Evolutionary conservation across 1,140 invertebrate species (phyloP).

Genomic region (Cecropterus lyciades): DNA sequence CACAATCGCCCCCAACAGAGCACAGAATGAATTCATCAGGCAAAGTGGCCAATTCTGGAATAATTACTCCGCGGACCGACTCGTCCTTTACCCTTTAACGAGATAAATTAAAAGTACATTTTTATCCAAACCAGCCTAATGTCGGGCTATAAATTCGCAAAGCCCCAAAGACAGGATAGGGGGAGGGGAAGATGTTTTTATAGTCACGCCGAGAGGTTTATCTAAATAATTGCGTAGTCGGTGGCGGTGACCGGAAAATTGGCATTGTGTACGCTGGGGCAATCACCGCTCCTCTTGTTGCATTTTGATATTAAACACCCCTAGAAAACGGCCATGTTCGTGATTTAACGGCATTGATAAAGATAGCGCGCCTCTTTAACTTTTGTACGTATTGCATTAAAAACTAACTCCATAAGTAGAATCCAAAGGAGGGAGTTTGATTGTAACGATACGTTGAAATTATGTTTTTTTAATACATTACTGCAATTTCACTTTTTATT

Average conservation of each 20-base stretch:
- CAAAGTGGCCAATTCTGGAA: slow-evolving; percentile 82
- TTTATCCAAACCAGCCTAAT: slow-evolving; percentile 81
- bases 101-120: slow-evolving; percentile 84
- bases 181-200: slow-evolving; percentile 81
- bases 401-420: too few species aligned
- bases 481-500: too few species aligned
- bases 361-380: not conserved
- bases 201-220: slow-evolving; percentile 82
- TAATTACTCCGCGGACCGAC: slow-evolving; percentile 81
- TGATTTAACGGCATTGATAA: slow-evolving; percentile 1
- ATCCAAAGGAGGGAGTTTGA: too few species aligned
- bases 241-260: slow-evolving; percentile 82
- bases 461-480: too few species aligned
- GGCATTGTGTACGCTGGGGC: slow-evolving; percentile 64
- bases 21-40: slow-evolving; percentile 80
- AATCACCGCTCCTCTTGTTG: slow-evolving; percentile 39
- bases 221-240: slow-evolving; percentile 83
- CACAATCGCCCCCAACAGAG: slow-evolving; percentile 66
- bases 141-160: slow-evolving; percentile 78
- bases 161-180: slow-evolving; percentile 77
- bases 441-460: too few species aligned
- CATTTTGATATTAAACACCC: slow-evolving; percentile 48
- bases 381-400: too few species aligned
- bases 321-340: slow-evolving; percentile 7
- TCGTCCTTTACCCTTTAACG: slow-evolving; percentile 83